Percentiles rank a stretch among this genome's conserved stretches.
These are phyloP conservation scores for Huso huso DNA, from an alignment of 2,797 vertebrate genomes.

Conservation along the genomic window DNA sequence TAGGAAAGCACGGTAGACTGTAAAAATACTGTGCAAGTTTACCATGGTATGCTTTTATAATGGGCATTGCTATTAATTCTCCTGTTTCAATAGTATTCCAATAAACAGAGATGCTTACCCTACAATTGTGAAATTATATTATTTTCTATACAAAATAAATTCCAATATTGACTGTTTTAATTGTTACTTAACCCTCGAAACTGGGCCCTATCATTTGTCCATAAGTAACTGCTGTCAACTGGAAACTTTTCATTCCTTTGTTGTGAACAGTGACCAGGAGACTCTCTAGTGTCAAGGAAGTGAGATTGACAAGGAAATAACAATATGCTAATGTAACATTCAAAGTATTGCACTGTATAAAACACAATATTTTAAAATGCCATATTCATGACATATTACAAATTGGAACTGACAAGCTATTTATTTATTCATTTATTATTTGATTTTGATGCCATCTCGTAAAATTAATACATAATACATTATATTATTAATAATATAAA, in stretches of 20 bases:
- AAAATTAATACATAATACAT: too few species aligned
- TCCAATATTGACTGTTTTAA: background rate
- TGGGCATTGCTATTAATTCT: too few species aligned
- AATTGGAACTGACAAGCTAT: slow-evolving; percentile 2
- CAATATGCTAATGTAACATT: slow-evolving; percentile 15
- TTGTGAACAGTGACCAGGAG: background rate
- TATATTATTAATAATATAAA: background rate
- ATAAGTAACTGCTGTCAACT: background rate
- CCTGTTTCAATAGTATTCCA: too few species aligned
- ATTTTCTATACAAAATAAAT: background rate
- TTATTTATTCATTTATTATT: background rate
- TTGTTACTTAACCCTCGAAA: slow-evolving; percentile 3
- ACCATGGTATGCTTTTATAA: too few species aligned
- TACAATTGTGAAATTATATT: too few species aligned
- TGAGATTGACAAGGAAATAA: background rate
- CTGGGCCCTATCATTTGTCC: slow-evolving; percentile 4
- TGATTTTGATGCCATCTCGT: too few species aligned
- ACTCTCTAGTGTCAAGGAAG: too few species aligned
- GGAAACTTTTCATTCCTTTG: slow-evolving; percentile 6
- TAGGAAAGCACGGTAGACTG: too few species aligned
- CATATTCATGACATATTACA: slow-evolving; percentile 7
- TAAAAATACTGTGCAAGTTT: too few species aligned
- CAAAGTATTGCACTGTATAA: slow-evolving; percentile 12
- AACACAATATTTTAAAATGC: slow-evolving; percentile 16
- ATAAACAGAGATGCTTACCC: too few species aligned